A percentile compares a stretch with the other conserved stretches of the same genome.
Evolutionary conservation across 2,888 invertebrate genomes (phyloP).

Genomic region (Reticulitermes lucifugus): DNA sequence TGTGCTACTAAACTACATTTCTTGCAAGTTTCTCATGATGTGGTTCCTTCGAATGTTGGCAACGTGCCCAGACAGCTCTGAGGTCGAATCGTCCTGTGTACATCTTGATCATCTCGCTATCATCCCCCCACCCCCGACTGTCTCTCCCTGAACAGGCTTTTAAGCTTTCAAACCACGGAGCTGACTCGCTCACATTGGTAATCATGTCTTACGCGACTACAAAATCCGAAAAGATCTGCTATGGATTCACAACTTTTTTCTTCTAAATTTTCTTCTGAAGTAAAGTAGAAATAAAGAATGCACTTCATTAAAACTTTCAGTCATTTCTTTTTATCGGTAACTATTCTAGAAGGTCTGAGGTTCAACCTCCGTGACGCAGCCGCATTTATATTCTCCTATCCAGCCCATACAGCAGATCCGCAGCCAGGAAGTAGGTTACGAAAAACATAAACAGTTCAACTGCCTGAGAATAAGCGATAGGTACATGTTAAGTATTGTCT

Average conservation of each 20-base stretch:
- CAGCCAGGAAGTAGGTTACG: too few species aligned
- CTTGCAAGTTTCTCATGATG: too few species aligned
- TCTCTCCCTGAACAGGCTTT: not conserved
- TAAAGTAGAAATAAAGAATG: constrained; percentile 28
- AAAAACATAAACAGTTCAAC: too few species aligned
- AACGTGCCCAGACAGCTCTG: not conserved
- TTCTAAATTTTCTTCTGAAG: not conserved
- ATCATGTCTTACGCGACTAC: constrained; percentile 23
- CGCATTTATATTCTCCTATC: not conserved
- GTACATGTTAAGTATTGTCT: too few species aligned
- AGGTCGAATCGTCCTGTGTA: not conserved
- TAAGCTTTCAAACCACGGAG: constrained; percentile 15
- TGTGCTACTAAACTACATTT: too few species aligned
- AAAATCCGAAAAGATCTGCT: constrained; percentile 11
- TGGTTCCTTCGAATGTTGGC: not conserved
- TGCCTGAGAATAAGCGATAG: too few species aligned
- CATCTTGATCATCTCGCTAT: not conserved
- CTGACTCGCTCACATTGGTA: constrained; percentile 6
- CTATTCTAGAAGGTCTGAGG: not conserved
- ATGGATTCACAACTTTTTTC: constrained; percentile 17
- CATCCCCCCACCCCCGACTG: too few species aligned
- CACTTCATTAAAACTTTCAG: constrained; percentile 9
- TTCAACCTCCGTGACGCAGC: not conserved
- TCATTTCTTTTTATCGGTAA: not conserved
- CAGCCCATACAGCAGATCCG: not conserved